Evolutionary conservation across 2,888 invertebrate species (phyloP), one percentile per base, ranked within the genome.

Genomic region (Desoria tigrina): DNA sequence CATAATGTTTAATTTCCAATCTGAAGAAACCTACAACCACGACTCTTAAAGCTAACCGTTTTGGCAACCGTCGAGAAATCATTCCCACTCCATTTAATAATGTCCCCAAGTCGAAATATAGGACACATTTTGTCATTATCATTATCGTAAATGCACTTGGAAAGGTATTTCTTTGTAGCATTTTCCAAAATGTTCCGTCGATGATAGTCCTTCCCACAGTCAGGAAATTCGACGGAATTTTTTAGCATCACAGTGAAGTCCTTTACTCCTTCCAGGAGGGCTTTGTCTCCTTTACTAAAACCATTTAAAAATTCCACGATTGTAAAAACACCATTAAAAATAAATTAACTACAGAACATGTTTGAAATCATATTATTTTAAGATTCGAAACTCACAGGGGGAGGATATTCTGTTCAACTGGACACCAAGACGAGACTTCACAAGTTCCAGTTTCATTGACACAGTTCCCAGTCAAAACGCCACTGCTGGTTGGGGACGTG

Each of bases 371-470:
- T 9, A 42, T 57, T 21, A 18, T 18, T 4, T 57, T 59, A 32
- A 32, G 11, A 32, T 7, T 32, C 32, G n/a, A 32, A 11, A 32
- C 42, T 23, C 45, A 58, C 58, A 58, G 28, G 14, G 58, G 58
- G 26, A 26, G n/a, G 3, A 9, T 45, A 4, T 21, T 49, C 21
- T 58, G n/a, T 74, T 83, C 83, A 21, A 81, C 79, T 1, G 82
- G 82, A 76, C 83, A 83, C 83, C 83, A 83, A 11, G 81, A 81
- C 18, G 68, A 57, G 42, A 80, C 73, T 72, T 79, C 77, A 77
- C 83, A 83, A 3, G 77, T 77, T 45, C 77, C 76, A 1, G 69
- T 57, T 1, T 68, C 59, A 21, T 63, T 66, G 50, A 76, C 71
- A 76, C 83, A 83, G 1, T 74, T 71, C 18, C 83, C 83, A n/a